Base-by-base conservation (phyloP, 2,888 invertebrate species). In the Leptothorax acervorum region DNA sequence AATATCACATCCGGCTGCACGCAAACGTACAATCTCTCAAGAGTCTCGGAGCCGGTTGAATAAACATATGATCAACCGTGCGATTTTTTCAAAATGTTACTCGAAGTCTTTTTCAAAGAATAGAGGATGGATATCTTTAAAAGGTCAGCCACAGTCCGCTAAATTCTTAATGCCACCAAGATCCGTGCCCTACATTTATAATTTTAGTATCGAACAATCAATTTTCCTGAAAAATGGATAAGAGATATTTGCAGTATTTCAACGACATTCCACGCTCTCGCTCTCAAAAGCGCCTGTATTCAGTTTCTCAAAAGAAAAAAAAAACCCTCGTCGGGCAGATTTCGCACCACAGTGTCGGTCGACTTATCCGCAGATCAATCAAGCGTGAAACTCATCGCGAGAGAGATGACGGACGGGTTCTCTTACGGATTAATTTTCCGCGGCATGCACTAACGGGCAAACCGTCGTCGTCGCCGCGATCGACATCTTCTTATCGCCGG, bases 341-440 rank as follows among this genome's bases (percentile, higher is more conserved):
- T n/a, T 60, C 42, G 18, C 31, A 18, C 3, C 12, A 8, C 23
- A 5, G 2, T 9, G 18, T n/a, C 73, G 71, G 39, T 31, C 31
- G 60, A 74, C 60, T 62, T 15, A 62, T 60, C 60, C 31, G 45
- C 23, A n/a, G 8, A 45, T 48, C 28, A 15, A 57, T 45, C 42
- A 12, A 74, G 28, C 60, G 45, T 28, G 57, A 74, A 60, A 42
- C 42, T 60, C 73, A 28, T 42, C 57, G 45, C 73, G 18, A 74
- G 18, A 74, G 18, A n/a, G 45, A 60, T 12, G 31, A 45, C 42
- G 28, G 15, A 39, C 39, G 70, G 23, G 55, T 71, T 55, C n/a
- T 74, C 60, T 31, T n/a, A 31, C 31, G 45, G 8, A n/a, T 62
- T 12, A 62, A 74, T 48, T 45, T 60, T n/a, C 60, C 15, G 11